These are phyloP conservation scores for Geococcyx californianus DNA, from an alignment of 2,113 vertebrate species.

Conservation along the genomic window DNA sequence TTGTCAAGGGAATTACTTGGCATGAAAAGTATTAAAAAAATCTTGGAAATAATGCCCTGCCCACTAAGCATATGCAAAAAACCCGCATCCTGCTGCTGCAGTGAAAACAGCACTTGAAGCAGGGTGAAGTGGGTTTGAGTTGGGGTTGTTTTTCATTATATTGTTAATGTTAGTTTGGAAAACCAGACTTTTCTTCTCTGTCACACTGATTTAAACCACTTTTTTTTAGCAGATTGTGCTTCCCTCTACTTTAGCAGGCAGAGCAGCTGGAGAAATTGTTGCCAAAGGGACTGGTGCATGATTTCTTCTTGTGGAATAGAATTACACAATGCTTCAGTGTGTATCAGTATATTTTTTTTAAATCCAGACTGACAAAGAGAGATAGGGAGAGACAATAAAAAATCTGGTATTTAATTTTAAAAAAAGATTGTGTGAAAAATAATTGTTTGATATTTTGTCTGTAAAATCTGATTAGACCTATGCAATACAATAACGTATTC, in stretches of 20 bases:
- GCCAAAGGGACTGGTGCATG: accelerated
- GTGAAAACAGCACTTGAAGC: background rate
- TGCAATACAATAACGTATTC: background rate
- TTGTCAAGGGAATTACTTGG: background rate
- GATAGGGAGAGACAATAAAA: background rate
- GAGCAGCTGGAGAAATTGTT: background rate
- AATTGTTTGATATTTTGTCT: background rate
- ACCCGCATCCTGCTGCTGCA: background rate
- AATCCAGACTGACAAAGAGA: background rate
- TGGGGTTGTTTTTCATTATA: background rate
- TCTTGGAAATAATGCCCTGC: background rate
- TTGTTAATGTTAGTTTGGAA: background rate
- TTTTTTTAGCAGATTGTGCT: background rate
- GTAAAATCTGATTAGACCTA: background rate
- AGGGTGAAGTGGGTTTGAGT: background rate
- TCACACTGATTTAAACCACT: background rate
- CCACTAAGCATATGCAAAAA: background rate
- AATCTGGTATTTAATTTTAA: background rate
- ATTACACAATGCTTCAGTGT: background rate
- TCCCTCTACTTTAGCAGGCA: background rate
- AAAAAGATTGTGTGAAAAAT: background rate
- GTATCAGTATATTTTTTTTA: background rate
- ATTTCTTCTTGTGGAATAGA: background rate
- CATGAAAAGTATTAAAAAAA: background rate
- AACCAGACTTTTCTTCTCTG: background rate